A percentile compares a stretch with the other conserved stretches of the same genome.
Conservation (phyloP, 30 jellyfish, hydroid and myxozoan genomes). For the Cassiopea xamachana region DNA sequence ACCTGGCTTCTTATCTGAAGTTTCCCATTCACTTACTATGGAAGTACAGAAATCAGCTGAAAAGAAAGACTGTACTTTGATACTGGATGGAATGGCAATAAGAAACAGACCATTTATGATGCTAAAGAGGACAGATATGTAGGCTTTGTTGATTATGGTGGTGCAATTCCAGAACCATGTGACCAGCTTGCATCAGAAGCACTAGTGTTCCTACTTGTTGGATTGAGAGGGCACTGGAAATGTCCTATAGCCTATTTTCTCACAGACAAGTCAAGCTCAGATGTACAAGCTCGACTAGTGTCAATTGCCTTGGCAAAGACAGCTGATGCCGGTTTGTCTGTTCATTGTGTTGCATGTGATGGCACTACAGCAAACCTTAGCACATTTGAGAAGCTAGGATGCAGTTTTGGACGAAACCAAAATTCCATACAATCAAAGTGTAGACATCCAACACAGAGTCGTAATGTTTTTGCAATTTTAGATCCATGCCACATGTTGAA, state of each 20-base stretch:
- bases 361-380: constrained; percentile 54
- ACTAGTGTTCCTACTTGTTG: constrained; percentile 45
- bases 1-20: constrained; percentile 53
- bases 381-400: constrained; percentile 30
- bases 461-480: not conserved
- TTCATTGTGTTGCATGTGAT: constrained; percentile 48
- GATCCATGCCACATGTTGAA: not conserved
- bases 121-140: constrained; percentile 29
- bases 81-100: constrained; percentile 70
- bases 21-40: constrained; percentile 21
- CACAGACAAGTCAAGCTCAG: constrained; percentile 1
- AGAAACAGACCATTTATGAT: constrained; percentile 48
- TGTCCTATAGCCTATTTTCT: constrained; percentile 51
- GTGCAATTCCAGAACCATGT: constrained; percentile 51
- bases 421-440: not conserved
- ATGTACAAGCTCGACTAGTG: constrained; percentile 41
- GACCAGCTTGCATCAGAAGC: constrained; percentile 60
- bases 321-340: constrained; percentile 44
- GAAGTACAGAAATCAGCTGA: constrained; percentile 24
- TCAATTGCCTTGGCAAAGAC: constrained; percentile 34
- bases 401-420: not conserved
- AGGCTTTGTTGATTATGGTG: constrained; percentile 56
- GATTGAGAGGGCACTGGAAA: constrained; percentile 54
- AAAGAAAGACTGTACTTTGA: constrained; percentile 53
- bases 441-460: not conserved